These are phyloP conservation scores for Plebejus anna DNA, from an alignment of 2,888 invertebrate species.

Conservation along the genomic window DNA sequence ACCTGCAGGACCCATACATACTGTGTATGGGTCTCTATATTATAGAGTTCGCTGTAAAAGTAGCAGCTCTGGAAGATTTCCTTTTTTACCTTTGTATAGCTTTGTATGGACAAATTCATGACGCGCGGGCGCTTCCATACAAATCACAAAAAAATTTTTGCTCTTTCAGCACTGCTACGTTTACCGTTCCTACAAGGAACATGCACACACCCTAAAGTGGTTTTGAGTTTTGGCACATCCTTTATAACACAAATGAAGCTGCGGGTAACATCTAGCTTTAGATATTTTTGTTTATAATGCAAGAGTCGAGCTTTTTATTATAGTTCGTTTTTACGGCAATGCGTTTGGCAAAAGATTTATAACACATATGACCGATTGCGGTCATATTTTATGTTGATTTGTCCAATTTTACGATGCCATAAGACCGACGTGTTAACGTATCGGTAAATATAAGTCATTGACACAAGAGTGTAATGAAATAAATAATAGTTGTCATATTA, in stretches of 20 bases:
- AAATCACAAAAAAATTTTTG: no score
- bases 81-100: no score
- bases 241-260: background rate
- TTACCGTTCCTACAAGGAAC: no score
- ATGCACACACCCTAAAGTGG: no score
- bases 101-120: no score
- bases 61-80: no score
- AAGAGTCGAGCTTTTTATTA: background rate
- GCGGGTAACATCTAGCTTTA: background rate
- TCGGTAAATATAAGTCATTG: slow-evolving; percentile 11
- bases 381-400: slow-evolving; percentile 26
- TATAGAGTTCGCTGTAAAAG: no score
- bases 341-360: slow-evolving; percentile 11
- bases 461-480: background rate
- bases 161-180: no score
- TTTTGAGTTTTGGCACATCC: no score
- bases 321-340: background rate
- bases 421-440: slow-evolving; percentile 18
- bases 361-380: slow-evolving; percentile 5
- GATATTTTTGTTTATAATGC: background rate
- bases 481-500: background rate
- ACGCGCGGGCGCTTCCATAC: no score
- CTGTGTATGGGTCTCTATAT: no score
- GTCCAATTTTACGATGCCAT: slow-evolving; percentile 9
- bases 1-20: no score